Percentiles rank a stretch among this genome's conserved stretches.
These are phyloP conservation scores for Aphelocoma californica DNA, from an alignment of 2,797 vertebrate species.

Conservation along the genomic window DNA sequence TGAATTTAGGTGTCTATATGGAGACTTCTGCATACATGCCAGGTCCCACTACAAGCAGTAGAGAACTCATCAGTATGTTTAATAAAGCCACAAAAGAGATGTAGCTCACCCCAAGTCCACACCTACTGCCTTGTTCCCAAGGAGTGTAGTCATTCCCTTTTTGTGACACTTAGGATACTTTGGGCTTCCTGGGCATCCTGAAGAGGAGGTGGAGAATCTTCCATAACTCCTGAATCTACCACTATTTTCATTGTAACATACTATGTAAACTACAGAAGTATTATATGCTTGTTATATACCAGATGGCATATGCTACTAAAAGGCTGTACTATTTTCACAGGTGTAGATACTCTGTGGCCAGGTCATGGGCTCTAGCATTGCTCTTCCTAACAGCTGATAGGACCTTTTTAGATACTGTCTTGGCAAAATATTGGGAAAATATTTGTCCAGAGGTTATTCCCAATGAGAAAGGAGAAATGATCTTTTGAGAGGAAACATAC, in stretches of 20 bases:
- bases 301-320: rapidly evolving
- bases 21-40: not conserved
- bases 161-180: not conserved
- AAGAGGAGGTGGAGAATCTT: not conserved
- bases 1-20: not conserved
- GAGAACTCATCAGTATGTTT: not conserved
- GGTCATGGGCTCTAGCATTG: not conserved
- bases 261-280: not conserved
- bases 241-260: not conserved
- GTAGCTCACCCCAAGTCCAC: not conserved
- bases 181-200: not conserved
- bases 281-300: not conserved
- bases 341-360: not conserved
- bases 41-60: not conserved
- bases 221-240: not conserved
- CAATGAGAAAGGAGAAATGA: not conserved
- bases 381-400: not conserved
- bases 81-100: not conserved
- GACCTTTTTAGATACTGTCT: not conserved
- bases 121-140: not conserved
- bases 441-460: not conserved
- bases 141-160: not conserved
- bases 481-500: not conserved
- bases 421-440: not conserved
- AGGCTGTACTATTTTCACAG: not conserved